Evolutionary conservation across 2,888 invertebrate genomes (phyloP).

Genomic region (Troglohyphantes excavatus): DNA sequence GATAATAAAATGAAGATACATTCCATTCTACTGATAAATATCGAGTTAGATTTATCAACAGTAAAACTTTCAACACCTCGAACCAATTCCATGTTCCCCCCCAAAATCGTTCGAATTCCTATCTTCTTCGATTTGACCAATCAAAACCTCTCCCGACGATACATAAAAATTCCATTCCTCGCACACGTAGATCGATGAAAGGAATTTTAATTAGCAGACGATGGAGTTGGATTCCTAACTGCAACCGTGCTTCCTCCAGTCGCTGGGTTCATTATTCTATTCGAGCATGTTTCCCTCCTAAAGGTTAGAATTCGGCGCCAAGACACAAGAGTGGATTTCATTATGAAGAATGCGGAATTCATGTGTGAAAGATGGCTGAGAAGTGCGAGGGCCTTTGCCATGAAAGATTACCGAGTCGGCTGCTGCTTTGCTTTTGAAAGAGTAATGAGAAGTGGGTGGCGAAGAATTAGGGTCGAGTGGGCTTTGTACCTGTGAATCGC

Average conservation of each 20-base stretch:
- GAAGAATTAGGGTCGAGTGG: not conserved
- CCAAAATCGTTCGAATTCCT: conserved; percentile 34
- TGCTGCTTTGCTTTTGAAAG: not conserved
- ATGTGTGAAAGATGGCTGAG: conserved; percentile 21
- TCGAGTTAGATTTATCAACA: not conserved
- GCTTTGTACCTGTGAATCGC: not conserved
- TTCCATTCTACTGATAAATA: not conserved
- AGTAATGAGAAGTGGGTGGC: not conserved
- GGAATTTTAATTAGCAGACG: conserved; percentile 52
- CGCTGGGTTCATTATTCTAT: conserved; percentile 34
- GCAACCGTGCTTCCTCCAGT: conserved; percentile 30
- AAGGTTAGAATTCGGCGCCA: conserved; percentile 11
- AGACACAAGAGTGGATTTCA: not conserved
- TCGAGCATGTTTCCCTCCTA: not conserved
- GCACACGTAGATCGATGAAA: conserved; percentile 23
- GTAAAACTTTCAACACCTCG: not conserved
- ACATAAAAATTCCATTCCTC: conserved; percentile 29
- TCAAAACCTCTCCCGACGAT: not conserved
- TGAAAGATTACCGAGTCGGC: not conserved
- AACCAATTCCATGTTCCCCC: too few relatives aligned
- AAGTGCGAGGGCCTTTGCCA: not conserved
- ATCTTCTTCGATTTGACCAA: not conserved
- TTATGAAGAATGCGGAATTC: conserved; percentile 26
- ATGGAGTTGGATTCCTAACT: conserved; percentile 20
- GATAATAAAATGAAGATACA: too few relatives aligned